These are phyloP conservation scores for Mantis religiosa DNA, from an alignment of 2,888 invertebrate species.

Conservation along the genomic window DNA sequence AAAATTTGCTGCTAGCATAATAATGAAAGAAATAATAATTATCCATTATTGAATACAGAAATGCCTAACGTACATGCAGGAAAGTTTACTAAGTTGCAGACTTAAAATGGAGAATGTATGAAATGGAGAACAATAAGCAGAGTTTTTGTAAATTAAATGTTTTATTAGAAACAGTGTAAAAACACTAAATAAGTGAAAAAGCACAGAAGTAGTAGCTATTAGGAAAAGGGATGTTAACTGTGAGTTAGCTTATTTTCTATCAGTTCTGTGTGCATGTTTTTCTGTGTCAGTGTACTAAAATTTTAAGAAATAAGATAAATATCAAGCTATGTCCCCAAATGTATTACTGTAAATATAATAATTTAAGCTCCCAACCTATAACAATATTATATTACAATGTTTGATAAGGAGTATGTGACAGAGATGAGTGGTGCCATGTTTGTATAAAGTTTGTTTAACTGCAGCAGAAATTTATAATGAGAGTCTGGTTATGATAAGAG, in stretches of 20 bases:
- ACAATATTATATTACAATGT: not conserved
- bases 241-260: not conserved
- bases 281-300: not conserved
- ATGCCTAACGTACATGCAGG: not conserved
- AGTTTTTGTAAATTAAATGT: not conserved
- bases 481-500: not conserved
- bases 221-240: no score
- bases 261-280: not conserved
- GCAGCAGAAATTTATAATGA: not conserved
- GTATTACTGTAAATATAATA: not conserved
- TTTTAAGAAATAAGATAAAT: not conserved
- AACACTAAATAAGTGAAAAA: not conserved
- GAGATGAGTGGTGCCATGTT: not conserved
- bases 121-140: not conserved
- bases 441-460: not conserved
- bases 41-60: not conserved
- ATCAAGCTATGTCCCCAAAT: not conserved
- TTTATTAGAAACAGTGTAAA: not conserved
- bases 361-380: not conserved
- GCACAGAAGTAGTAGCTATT: not conserved
- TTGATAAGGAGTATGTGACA: not conserved
- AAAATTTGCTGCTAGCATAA: not conserved
- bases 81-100: not conserved
- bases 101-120: not conserved
- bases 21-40: not conserved